Evolutionary conservation across 1,140 invertebrate genomes (phyloP), one percentile per base, ranked within the genome.

Genomic region (Drosophila nebulosa): DNA sequence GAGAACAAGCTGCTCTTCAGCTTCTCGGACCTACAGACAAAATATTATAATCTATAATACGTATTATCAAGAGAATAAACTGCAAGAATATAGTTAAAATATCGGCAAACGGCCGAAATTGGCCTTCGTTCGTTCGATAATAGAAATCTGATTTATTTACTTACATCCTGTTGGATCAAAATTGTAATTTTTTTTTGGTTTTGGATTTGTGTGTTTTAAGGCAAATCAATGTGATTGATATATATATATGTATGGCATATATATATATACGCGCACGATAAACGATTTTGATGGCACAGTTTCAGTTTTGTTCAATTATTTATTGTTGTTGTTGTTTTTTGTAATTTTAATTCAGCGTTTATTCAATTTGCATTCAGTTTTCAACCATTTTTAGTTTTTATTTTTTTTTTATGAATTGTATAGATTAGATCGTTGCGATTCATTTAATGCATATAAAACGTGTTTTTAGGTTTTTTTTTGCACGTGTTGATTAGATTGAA

Each of bases 121-220:
- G 3, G 16, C 16, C 39, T 46, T 46, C 12, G 39, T 46, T 21
- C 39, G 39, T 10, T n/a, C n/a, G n/a, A n/a, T 74, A 39, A 71
- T 68, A 58, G 22, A 59, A 35, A 68, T 57, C 58, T 53, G 71
- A 39, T 59, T 55, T 36, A 59, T 83, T 84, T 84, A 84, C 80
- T 84, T 84, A 84, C 80, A 84, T 84, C 80, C 80, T 84, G 77
- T 74, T 77, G 63, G 81, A 53, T 79, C 74, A 80, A 77, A 80
- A 78, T 76, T 73, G 42, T 64, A 73, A 79, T 69, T 79, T 81
- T 70, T 60, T 32, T 64, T 70, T 59, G 22, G 7, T 26, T 42
- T 59, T 69, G 72, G 71, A 67, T 75, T 74, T 74, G 71, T 75
- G 2, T 2, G 24, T 68, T 50, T 74, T 74, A 32, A 71, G 59